Conservation (phyloP, 2,888 invertebrate species). For the Nudaria mundana region DNA sequence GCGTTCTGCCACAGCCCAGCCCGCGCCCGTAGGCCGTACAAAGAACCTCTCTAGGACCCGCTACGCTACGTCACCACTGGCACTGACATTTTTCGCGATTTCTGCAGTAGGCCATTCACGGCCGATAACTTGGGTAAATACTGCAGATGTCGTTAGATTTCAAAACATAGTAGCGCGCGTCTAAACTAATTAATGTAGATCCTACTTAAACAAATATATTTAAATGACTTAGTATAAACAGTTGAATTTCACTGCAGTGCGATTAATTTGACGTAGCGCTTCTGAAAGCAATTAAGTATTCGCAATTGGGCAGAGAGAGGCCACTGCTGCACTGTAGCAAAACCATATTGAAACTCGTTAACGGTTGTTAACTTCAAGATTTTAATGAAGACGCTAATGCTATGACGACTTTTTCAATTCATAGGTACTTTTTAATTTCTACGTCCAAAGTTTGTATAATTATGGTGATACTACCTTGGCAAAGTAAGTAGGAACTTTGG, state of each 20-base stretch:
- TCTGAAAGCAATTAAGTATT: constrained; percentile 28
- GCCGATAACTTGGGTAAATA: constrained; percentile 17
- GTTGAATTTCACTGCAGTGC: constrained; percentile 36
- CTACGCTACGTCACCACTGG: constrained; percentile 33
- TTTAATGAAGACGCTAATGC: not conserved
- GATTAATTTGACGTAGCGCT: constrained; percentile 34
- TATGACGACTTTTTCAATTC: not conserved
- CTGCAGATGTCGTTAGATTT: constrained; percentile 36
- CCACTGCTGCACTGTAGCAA: constrained; percentile 13
- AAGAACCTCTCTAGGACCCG: constrained; percentile 46
- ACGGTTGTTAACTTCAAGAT: constrained; percentile 11
- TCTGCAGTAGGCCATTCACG: constrained; percentile 35
- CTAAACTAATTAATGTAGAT: no score
- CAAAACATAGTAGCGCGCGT: constrained; percentile 12
- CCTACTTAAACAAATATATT: constrained; percentile 18
- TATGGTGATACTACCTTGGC: no score
- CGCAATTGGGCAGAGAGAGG: constrained; percentile 20
- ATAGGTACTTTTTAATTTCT: no score
- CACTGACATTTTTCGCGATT: constrained; percentile 33
- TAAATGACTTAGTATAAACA: constrained; percentile 16
- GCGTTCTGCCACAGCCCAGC: constrained; percentile 55
- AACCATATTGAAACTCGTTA: constrained; percentile 20
- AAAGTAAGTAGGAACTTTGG: no score
- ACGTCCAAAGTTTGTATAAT: no score
- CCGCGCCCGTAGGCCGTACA: constrained; percentile 51